Conservation (phyloP, 2,113 vertebrate species). For the Coracopsis vasa region DNA sequence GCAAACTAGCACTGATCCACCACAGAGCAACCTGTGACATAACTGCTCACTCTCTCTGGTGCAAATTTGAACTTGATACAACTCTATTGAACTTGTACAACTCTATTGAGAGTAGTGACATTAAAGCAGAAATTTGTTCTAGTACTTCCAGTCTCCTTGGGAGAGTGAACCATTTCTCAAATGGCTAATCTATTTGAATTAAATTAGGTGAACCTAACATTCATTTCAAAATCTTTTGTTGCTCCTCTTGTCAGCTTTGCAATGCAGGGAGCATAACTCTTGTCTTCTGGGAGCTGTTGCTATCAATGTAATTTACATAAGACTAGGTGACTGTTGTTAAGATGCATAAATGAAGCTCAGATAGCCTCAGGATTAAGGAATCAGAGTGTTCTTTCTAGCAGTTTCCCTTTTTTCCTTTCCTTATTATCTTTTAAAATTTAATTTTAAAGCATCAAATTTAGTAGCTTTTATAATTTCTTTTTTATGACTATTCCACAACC, state of each 20-base stretch:
- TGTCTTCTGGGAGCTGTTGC: slow-evolving; percentile 2
- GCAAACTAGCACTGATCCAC: not conserved
- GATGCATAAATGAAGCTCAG: not conserved
- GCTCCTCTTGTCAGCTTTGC: slow-evolving; percentile 3
- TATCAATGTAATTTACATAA: slow-evolving; percentile 35
- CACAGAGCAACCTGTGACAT: not conserved
- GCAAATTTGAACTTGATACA: not conserved
- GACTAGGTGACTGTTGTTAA: not conserved
- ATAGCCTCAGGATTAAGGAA: not conserved
- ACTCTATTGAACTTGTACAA: not conserved
- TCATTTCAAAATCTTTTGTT: slow-evolving; percentile 44
- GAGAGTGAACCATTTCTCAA: not conserved
- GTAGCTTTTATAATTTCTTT: not conserved
- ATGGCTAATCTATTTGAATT: slow-evolving; percentile 15
- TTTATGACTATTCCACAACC: not conserved
- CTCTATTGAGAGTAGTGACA: not conserved
- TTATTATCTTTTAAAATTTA: not conserved
- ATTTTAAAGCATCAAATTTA: not conserved
- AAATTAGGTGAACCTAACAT: slow-evolving; percentile 13
- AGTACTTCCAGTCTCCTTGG: not conserved
- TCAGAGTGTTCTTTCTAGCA: not conserved
- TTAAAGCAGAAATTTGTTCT: slow-evolving; percentile 16
- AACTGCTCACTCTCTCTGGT: not conserved
- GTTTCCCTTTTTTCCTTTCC: not conserved
- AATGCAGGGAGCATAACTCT: not conserved